Evolutionary conservation across 2,888 invertebrate species (phyloP).

Genomic region (Argyresthia albistria): DNA sequence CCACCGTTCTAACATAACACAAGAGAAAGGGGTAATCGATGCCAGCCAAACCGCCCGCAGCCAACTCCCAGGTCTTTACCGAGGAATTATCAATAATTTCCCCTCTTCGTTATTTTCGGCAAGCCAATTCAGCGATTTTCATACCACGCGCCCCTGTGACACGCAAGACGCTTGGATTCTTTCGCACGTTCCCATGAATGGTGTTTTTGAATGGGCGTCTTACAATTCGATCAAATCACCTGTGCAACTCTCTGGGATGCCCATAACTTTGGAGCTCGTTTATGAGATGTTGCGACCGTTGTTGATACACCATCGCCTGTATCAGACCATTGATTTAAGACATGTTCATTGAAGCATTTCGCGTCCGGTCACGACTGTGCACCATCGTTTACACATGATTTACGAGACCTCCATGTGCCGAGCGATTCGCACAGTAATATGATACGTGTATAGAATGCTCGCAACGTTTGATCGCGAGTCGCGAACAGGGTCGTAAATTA

Average conservation of each 20-base stretch:
- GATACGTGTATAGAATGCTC: neutral
- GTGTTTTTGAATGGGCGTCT: neutral
- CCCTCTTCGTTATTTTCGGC: constrained; percentile 16
- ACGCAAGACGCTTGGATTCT: neutral
- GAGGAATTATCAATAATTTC: constrained; percentile 23
- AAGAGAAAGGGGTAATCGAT: constrained; percentile 15
- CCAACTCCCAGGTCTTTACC: constrained; percentile 42
- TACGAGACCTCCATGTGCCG: no score
- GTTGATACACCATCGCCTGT: no score
- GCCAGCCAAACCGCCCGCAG: constrained; percentile 28
- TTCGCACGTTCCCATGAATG: neutral
- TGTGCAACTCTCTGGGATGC: no score
- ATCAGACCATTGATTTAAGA: no score
- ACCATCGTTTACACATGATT: no score
- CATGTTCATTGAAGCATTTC: no score
- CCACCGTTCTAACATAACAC: constrained; percentile 23
- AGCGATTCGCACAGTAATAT: no score
- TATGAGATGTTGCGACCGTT: no score
- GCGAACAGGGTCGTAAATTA: constrained; percentile 42
- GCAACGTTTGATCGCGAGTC: constrained; percentile 10
- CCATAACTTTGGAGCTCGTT: no score
- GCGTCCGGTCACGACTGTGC: no score
- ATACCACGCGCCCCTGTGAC: constrained; percentile 14
- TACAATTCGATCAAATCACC: no score
- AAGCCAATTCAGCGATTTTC: constrained; percentile 21